Percentiles rank a stretch among this genome's conserved stretches.
phyloP scores from a whole-genome alignment of 1,140 invertebrate genomes.

The Procambarus clarkii region DNA sequence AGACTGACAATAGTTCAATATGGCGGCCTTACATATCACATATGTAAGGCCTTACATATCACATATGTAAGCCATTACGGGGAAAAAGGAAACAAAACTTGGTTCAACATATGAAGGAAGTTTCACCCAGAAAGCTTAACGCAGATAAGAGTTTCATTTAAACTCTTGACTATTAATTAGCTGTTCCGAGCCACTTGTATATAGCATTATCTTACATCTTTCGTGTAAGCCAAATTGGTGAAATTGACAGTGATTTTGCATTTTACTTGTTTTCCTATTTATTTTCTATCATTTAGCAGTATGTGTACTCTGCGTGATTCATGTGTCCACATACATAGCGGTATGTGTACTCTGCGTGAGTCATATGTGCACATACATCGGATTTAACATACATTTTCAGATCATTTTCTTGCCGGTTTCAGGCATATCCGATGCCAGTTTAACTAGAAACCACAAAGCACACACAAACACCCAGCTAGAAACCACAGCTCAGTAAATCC shows the following conservation, averaged over 20 bases:
- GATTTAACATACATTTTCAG: too few relatives aligned
- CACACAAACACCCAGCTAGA: too few relatives aligned
- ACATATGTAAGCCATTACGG: neutral
- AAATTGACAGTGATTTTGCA: neutral
- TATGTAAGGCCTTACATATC: neutral
- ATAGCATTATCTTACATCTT: neutral
- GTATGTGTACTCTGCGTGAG: neutral
- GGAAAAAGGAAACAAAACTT: too few relatives aligned
- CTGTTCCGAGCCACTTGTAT: neutral
- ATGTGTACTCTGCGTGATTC: neutral
- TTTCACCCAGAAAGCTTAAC: too few relatives aligned
- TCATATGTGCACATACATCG: neutral
- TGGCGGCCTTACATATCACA: neutral
- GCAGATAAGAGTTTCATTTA: too few relatives aligned
- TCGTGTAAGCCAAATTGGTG: slow-evolving; percentile 1
- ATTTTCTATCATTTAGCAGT: neutral
- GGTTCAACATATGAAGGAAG: too few relatives aligned
- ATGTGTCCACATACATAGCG: neutral
- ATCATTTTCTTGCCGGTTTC: too few relatives aligned
- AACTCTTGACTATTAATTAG: neutral
- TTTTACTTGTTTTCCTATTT: neutral
- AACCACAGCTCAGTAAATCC: neutral
- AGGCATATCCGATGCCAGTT: too few relatives aligned
- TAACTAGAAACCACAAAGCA: too few relatives aligned
- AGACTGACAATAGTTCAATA: neutral